phyloP scores from a whole-genome alignment of 2,888 invertebrate species.

The Elysia crispata region DNA sequence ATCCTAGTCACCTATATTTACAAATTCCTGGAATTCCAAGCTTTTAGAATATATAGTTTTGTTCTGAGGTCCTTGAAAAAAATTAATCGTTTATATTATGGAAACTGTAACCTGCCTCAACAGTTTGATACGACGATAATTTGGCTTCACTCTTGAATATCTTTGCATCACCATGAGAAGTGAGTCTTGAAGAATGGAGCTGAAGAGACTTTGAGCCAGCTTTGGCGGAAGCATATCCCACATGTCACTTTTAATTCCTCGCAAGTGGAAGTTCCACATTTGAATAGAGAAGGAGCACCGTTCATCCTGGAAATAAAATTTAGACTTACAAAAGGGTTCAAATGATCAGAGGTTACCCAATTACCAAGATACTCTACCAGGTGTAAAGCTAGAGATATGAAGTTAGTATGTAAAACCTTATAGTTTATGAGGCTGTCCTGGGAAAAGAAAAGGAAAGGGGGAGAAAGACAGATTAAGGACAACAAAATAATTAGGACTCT shows the following conservation, averaged over 20 bases:
- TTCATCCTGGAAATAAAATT: conserved; percentile 67
- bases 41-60: no score
- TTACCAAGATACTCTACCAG: no score
- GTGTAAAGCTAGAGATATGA: no score
- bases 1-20: no score
- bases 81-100: no score
- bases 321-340: conserved; percentile 4
- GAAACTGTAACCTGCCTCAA: conserved; percentile 61
- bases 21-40: no score
- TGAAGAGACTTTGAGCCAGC: conserved; percentile 69
- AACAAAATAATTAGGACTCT: no score
- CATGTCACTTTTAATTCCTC: conserved; percentile 68
- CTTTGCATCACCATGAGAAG: conserved; percentile 67
- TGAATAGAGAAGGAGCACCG: conserved; percentile 74
- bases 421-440: no score
- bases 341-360: not conserved
- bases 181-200: conserved; percentile 70
- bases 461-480: no score
- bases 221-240: conserved; percentile 73
- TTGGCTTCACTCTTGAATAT: conserved; percentile 70
- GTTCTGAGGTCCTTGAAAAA: no score
- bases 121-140: conserved; percentile 69
- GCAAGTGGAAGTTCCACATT: conserved; percentile 75
- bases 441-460: no score
- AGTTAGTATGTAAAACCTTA: no score